Evolutionary conservation across 2,113 vertebrate species (phyloP).

Genomic region (Phalacrocorax brasilianus): DNA sequence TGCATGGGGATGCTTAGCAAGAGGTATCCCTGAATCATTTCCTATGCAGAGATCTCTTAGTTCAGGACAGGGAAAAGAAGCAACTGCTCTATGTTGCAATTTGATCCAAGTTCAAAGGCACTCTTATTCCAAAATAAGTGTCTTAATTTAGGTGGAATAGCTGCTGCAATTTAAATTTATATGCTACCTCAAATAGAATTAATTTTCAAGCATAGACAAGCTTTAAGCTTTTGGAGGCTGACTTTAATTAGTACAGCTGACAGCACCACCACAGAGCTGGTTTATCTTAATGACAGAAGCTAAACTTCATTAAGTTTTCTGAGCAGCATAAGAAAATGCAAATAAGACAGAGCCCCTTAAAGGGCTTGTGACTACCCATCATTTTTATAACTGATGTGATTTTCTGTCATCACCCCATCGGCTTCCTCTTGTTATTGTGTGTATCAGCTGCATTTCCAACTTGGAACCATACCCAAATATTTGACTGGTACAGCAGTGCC

Average conservation of each 20-base stretch:
- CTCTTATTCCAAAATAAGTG: not conserved
- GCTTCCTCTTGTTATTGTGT: not conserved
- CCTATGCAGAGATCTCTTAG: not conserved
- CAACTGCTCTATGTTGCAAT: not conserved
- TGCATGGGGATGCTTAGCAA: not conserved
- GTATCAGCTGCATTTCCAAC: not conserved
- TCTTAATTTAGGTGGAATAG: not conserved
- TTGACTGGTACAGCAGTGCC: not conserved
- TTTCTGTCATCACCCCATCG: constrained; percentile 1
- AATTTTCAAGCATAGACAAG: constrained; percentile 45
- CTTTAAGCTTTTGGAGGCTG: constrained; percentile 15
- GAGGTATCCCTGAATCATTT: not conserved
- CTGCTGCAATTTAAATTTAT: not conserved
- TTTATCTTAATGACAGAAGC: constrained; percentile 53
- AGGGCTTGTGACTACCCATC: not conserved
- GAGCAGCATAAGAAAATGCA: constrained; percentile 23
- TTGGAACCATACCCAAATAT: not conserved
- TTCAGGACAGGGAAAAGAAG: not conserved
- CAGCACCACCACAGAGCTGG: not conserved
- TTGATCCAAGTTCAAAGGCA: not conserved
- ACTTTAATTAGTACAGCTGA: constrained; percentile 37
- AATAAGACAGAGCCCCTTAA: constrained; percentile 14
- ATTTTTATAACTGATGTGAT: constrained; percentile 14
- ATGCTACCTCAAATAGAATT: not conserved
- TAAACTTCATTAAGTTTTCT: constrained; percentile 47